Percentiles rank a stretch among this genome's conserved stretches.
phyloP scores from a whole-genome alignment of 37 sponge, comb jelly and placozoan genomes.

The Aphrocallistes beatrix region DNA sequence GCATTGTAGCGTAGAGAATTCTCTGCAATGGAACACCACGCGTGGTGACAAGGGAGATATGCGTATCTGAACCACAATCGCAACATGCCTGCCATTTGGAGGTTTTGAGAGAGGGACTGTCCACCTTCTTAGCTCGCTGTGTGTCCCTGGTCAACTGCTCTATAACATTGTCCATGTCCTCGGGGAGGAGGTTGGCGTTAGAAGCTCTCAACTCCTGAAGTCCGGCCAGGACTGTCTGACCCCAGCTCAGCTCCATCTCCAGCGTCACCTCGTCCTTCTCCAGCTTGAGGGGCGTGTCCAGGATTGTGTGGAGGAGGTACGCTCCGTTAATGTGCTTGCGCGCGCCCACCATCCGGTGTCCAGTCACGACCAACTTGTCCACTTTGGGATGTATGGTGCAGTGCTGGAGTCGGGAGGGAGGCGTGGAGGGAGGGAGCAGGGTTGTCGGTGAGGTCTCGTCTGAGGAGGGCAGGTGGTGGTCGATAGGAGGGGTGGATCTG shows the following conservation, averaged over 20 bases:
- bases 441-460: neutral
- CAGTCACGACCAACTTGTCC: neutral
- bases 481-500: conserved; percentile 7
- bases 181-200: neutral
- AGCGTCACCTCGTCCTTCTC: neutral
- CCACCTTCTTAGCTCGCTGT: conserved; percentile 1
- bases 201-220: neutral
- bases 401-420: neutral
- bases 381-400: neutral
- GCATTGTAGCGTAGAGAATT: too few species aligned
- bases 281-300: neutral
- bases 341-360: neutral
- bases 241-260: neutral
- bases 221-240: neutral
- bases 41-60: too few species aligned
- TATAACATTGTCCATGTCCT: neutral
- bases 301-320: neutral
- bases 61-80: too few species aligned
- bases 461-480: neutral
- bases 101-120: neutral
- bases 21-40: too few species aligned
- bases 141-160: neutral
- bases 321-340: neutral
- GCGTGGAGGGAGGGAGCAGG: neutral
- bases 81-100: conserved; percentile 14